phyloP scores from a whole-genome alignment of 1,140 invertebrate species.

The Papilio polyxenes region DNA sequence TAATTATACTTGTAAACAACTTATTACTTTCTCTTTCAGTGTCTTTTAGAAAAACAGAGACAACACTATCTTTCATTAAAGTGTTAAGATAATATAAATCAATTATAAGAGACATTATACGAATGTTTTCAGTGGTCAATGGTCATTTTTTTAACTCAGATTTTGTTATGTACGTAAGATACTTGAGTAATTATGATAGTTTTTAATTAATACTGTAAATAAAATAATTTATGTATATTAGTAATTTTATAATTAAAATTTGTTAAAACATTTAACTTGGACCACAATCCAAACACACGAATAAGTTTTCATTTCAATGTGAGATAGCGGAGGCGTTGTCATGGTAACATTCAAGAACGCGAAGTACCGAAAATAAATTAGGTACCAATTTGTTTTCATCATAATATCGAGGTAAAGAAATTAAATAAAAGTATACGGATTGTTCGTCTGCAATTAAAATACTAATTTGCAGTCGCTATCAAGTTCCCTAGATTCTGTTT shows the following conservation, averaged over 20 bases:
- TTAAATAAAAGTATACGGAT: background rate
- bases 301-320: slow-evolving; percentile 74
- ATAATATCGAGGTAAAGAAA: slow-evolving; percentile 5
- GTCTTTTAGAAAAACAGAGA: background rate
- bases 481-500: background rate
- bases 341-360: slow-evolving; percentile 61
- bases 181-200: no score
- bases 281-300: slow-evolving; percentile 51
- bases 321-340: slow-evolving; percentile 64
- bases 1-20: no score
- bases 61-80: no score
- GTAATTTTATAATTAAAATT: no score
- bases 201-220: no score
- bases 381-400: slow-evolving; percentile 16
- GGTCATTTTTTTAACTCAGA: no score
- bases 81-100: no score
- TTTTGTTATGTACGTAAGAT: no score
- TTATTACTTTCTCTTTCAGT: background rate
- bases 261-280: slow-evolving; percentile 36
- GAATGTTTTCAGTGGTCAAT: no score
- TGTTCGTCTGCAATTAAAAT: background rate
- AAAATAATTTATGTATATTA: no score
- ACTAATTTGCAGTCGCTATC: background rate
- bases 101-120: no score
- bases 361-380: slow-evolving; percentile 52